Percentiles rank a stretch among this genome's conserved stretches.
These are phyloP conservation scores for Coelogynopora nodosa DNA, from an alignment of 2,888 invertebrate genomes.

Conservation along the genomic window DNA sequence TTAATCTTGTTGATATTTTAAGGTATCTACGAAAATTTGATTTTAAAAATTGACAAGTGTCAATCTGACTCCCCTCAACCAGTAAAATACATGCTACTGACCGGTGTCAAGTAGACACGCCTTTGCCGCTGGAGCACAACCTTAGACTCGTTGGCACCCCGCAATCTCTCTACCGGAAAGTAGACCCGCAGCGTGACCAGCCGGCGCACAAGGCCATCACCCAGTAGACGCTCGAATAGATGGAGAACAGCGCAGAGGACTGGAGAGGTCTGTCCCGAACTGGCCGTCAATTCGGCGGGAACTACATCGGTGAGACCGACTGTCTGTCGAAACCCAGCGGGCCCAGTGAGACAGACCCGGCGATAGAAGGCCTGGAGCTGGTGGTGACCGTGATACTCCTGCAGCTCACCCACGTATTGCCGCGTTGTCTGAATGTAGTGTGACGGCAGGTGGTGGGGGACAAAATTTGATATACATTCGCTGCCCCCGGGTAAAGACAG, in stretches of 20 bases:
- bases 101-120: not conserved
- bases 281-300: not conserved
- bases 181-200: not conserved
- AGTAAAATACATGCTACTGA: no score
- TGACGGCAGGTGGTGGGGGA: no score
- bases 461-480: no score
- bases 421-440: not conserved
- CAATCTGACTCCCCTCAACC: no score
- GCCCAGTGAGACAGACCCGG: not conserved
- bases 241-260: slow-evolving; percentile 1
- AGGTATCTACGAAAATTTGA: no score
- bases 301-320: not conserved
- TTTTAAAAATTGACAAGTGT: no score
- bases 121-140: not conserved
- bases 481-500: no score
- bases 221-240: not conserved
- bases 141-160: not conserved
- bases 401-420: not conserved
- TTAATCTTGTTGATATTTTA: no score
- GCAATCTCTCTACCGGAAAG: slow-evolving; percentile 9
- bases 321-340: not conserved
- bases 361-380: slow-evolving; percentile 2
- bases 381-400: not conserved
- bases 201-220: not conserved
- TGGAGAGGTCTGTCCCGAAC: not conserved